These are phyloP conservation scores for Myopa tessellatipennis DNA, from an alignment of 2,888 invertebrate genomes.

Conservation along the genomic window DNA sequence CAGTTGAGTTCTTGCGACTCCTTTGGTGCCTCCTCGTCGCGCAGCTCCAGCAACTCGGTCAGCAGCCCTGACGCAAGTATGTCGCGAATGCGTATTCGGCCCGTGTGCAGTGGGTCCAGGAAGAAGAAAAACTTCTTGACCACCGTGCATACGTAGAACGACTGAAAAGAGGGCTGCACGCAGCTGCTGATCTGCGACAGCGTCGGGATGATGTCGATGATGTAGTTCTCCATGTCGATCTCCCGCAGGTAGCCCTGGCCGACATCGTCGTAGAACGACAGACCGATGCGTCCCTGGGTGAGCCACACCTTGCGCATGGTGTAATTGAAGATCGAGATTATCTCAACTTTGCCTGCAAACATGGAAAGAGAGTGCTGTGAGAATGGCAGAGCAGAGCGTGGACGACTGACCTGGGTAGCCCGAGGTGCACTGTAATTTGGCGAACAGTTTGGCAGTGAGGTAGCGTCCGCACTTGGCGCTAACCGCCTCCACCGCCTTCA, in stretches of 20 bases:
- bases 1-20: constrained; percentile 88
- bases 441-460: constrained; percentile 88
- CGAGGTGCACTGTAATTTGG: constrained; percentile 87
- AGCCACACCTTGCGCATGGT: constrained; percentile 96
- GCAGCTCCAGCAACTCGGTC: constrained; percentile 89
- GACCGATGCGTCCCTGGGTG: constrained; percentile 92
- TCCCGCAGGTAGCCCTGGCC: constrained; percentile 92
- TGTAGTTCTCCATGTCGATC: constrained; percentile 93
- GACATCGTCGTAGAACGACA: constrained; percentile 91
- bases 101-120: constrained; percentile 88
- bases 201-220: constrained; percentile 92
- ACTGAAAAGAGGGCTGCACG: constrained; percentile 91
- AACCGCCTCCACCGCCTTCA: constrained; percentile 80
- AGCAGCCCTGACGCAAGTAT: constrained; percentile 83
- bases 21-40: constrained; percentile 86
- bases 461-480: constrained; percentile 81
- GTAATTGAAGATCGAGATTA: constrained; percentile 92
- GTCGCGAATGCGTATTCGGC: constrained; percentile 89
- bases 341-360: constrained; percentile 76
- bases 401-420: constrained; percentile 74
- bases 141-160: constrained; percentile 96
- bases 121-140: constrained; percentile 97
- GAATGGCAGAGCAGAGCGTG: too few species aligned
- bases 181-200: constrained; percentile 90
- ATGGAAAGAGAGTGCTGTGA: not conserved